Evolutionary conservation across 2,888 invertebrate species (phyloP), one percentile per base, ranked within the genome.

Genomic region (Arge pagana): DNA sequence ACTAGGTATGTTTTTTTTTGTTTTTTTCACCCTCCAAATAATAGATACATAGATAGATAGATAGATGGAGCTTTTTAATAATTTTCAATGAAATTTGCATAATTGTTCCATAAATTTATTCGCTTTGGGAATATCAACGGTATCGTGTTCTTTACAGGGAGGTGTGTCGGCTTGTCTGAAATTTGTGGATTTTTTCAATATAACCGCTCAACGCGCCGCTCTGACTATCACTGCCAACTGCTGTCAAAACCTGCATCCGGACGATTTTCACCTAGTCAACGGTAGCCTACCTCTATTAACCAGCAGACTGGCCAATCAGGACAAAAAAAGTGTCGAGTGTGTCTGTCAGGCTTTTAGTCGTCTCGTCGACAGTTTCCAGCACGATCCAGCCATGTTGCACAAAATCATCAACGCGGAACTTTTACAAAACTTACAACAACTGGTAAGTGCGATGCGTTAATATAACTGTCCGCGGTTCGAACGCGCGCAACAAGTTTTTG

Each of bases 141-240:
- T n/a, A n/a, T n/a, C n/a, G n/a, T n/a, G n/a, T n/a, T n/a, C n/a
- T n/a, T 78, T 80, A 50, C 79, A 93, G 93, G 87, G 93, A 62
- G 98, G 98, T 23, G 96, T 99, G 3, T 88, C 94, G 4, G 94
- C 98, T 2, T 97, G 97, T 76, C 84, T 99, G 61, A 96, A 90
- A 70, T 98, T 93, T 76, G 82, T 99, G 74, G 99, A 99, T 76
- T 99, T 99, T 83, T 99, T 99, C 81, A 96, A 97, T 39, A 96
- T 97, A 68, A 93, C 93, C 71, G 97, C 98, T 10, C 99, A 99
- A 79, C 87, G 98, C 26, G 92, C 96, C 37, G 97, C 98, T 2
- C 81, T 99, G 50, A 92, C 95, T 18, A 93, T 98, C 62, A 96
- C 97, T 0, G 96, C 98, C 51, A 99, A 99, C 77, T 99, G 98